A percentile compares a stretch with the other conserved stretches of the same genome.
phyloP scores from a whole-genome alignment of 2,888 invertebrate species.

The Calameuta idolon region DNA sequence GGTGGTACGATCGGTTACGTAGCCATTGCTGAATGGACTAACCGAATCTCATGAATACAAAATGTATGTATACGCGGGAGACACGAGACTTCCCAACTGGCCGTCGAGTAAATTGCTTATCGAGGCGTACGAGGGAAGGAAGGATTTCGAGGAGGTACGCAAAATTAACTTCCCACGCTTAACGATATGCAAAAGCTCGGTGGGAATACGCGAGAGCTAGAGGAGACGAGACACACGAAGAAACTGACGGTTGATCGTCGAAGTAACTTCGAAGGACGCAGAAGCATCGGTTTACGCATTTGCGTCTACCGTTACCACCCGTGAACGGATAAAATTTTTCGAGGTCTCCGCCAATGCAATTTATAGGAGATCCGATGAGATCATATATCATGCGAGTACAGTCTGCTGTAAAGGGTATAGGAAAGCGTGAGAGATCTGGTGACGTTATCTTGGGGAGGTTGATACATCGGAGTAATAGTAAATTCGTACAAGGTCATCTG shows the following conservation, averaged over 20 bases:
- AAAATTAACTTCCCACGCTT: not conserved
- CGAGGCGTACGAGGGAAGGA: not conserved
- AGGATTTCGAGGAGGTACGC: not conserved
- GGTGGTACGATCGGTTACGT: not conserved
- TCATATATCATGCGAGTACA: not conserved
- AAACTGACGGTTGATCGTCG: not conserved
- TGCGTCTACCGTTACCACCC: not conserved
- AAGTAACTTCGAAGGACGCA: not conserved
- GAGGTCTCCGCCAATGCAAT: not conserved
- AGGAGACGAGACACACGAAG: not conserved
- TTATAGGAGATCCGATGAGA: not conserved
- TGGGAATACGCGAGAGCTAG: not conserved
- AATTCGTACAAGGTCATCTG: not conserved
- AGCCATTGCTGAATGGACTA: not conserved
- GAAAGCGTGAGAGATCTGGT: not conserved
- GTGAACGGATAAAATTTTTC: not conserved
- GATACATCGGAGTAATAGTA: not conserved
- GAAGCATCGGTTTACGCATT: not conserved
- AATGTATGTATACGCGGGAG: not conserved
- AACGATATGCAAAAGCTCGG: not conserved
- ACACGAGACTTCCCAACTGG: not conserved
- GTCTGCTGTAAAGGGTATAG: not conserved
- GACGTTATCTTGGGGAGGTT: not conserved
- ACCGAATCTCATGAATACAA: not conserved
- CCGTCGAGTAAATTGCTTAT: not conserved